Conservation (phyloP, 2,797 vertebrate species). For the Cheirogaleus major region DNA sequence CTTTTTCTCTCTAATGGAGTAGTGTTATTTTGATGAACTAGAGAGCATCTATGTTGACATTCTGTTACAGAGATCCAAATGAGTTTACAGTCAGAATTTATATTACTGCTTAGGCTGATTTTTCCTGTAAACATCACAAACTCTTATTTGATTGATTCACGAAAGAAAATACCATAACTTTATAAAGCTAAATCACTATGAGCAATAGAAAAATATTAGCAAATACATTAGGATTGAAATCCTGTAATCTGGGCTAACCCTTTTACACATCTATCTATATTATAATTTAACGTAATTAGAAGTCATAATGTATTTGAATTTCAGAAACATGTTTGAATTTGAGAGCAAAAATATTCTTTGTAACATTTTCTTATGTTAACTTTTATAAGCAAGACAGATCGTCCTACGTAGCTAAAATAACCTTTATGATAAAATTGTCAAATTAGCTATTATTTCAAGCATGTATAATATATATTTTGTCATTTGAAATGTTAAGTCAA, state of each 20-base stretch:
- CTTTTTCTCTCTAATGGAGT: slow-evolving; percentile 36
- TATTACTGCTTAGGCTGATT: neutral
- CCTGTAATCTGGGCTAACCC: neutral
- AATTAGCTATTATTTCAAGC: slow-evolving; percentile 11
- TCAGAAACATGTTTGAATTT: slow-evolving; percentile 45
- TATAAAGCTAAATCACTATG: slow-evolving; percentile 41
- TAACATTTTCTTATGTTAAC: slow-evolving; percentile 32
- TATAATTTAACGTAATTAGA: slow-evolving; percentile 38
- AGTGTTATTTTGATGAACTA: slow-evolving; percentile 44
- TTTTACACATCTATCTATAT: neutral
- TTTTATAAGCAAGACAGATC: slow-evolving; percentile 40
- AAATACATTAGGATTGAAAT: slow-evolving; percentile 17
- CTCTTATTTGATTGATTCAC: slow-evolving; percentile 31
- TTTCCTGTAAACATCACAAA: neutral
- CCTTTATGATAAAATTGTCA: slow-evolving; percentile 33
- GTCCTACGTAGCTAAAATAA: slow-evolving; percentile 38
- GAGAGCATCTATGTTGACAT: neutral
- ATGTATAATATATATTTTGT: slow-evolving; percentile 1
- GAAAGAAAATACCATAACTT: slow-evolving; percentile 33
- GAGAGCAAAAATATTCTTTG: slow-evolving; percentile 18
- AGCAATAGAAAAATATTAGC: neutral
- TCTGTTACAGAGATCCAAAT: slow-evolving; percentile 1
- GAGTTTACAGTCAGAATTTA: neutral
- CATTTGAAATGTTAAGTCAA: slow-evolving; percentile 24
- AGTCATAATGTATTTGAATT: slow-evolving; percentile 40